Base-by-base conservation (phyloP, 2,888 invertebrate species). In the Lingula anatina region DNA sequence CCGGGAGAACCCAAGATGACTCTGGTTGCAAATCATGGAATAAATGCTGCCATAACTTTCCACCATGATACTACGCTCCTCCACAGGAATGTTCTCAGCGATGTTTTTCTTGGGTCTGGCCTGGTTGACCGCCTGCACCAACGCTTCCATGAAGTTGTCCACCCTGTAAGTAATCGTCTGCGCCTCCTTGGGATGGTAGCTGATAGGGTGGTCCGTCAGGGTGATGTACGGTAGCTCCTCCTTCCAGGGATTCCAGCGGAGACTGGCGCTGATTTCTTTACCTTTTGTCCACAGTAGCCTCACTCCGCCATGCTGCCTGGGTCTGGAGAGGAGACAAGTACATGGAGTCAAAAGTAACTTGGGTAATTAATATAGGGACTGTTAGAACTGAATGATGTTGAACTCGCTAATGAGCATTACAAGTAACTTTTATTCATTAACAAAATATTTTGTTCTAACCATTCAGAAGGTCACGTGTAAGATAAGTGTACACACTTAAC, bases 1-100 rank as follows among this genome's bases (percentile, higher is more conserved):
- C 79, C 89, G 88, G 78, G 89, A 90, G 79, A 89, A 91, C 2
- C 91, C 91, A 72, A 91, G 81, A 57, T 85, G 83, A 60, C 88
- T 86, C 65, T 88, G 86, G 77, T 91, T 91, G 71, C 89, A 74
- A 5, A 91, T 82, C 39, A 90, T 75, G 2, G 90, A 88, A 9
- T 87, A 84, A 37, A 90, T 76, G 4, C 89, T 88, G 15, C 88
- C 81, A 68, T 90, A 91, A 71, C 87, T 88, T 69, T 89, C 86
- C 58, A 90, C 83, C 12, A 88, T 78, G 48, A 91, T 87, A 3
- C 70, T 67, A 1, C 63, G 64, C 47, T 74, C 71, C 4, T 65
- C 47, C 0, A 70, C 61, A 2, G 63, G 65, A 42, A 70, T 57
- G 21, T 61, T 63, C 53, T 66, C 61, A 3, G 60, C 64, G 2